These are phyloP conservation scores for Chrysaora quinquecirrha DNA, from an alignment of 30 jellyfish, hydroid and myxozoan genomes.

Conservation along the genomic window DNA sequence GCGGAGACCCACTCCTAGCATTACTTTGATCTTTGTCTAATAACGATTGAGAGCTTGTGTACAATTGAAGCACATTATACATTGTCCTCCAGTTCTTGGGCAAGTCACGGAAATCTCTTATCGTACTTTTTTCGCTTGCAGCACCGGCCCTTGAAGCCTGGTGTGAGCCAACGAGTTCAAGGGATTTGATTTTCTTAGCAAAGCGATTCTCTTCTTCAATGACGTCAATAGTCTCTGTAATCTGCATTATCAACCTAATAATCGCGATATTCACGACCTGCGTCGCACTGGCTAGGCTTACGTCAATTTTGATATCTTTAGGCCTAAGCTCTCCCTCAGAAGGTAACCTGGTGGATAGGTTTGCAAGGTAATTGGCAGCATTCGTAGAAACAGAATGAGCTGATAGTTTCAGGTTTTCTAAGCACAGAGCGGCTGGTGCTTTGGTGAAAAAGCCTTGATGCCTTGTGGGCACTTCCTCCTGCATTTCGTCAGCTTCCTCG, in stretches of 20 bases:
- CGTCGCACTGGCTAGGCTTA: conserved; percentile 13
- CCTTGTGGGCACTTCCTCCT: conserved; percentile 12
- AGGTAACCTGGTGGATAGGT: background rate
- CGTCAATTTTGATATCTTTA: conserved; percentile 19
- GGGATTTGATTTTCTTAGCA: conserved; percentile 77
- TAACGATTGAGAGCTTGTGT: conserved; percentile 34
- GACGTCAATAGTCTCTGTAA: conserved; percentile 77
- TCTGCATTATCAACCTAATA: conserved; percentile 78
- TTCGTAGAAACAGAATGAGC: conserved; percentile 10
- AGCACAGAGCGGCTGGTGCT: conserved; percentile 35
- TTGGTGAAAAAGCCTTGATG: conserved; percentile 8
- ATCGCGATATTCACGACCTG: conserved; percentile 87
- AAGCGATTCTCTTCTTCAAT: conserved; percentile 80
- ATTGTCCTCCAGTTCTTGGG: conserved; percentile 89
- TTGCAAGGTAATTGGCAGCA: background rate
- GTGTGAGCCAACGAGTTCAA: conserved; percentile 46
- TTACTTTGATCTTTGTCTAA: background rate
- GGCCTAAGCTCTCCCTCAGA: background rate
- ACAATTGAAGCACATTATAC: conserved; percentile 86
- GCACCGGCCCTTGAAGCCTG: conserved; percentile 16
- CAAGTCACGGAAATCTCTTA: conserved; percentile 4
- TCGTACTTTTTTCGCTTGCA: conserved; percentile 10
- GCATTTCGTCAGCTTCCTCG: conserved; percentile 47
- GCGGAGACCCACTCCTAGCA: background rate
- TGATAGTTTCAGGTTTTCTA: conserved; percentile 18